A percentile compares a stretch with the other conserved stretches of the same genome.
phyloP scores from a whole-genome alignment of 2,797 vertebrate genomes.

The Fistularia commersonii region DNA sequence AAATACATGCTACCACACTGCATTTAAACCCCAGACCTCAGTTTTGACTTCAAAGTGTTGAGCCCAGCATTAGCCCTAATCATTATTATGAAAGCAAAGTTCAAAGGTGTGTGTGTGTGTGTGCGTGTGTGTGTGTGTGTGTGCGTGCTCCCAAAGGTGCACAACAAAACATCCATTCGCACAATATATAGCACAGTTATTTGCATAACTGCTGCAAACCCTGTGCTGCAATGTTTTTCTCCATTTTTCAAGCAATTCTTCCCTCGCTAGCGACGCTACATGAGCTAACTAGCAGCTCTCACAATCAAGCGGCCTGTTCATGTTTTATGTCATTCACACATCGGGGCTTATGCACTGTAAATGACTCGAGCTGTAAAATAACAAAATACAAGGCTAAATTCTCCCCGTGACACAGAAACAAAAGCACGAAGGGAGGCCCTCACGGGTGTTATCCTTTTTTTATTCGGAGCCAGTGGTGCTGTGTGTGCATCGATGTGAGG shows the following conservation, averaged over 20 bases:
- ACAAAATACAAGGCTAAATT: slow-evolving; percentile 48
- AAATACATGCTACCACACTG: slow-evolving; percentile 8
- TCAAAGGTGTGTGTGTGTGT: slow-evolving; percentile 54
- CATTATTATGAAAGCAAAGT: slow-evolving; percentile 41
- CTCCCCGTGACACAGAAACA: slow-evolving; percentile 39
- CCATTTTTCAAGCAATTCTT: slow-evolving; percentile 38
- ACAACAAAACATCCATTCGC: slow-evolving; percentile 17
- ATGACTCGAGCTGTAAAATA: slow-evolving; percentile 48
- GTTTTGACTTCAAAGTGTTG: slow-evolving; percentile 55
- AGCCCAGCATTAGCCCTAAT: slow-evolving; percentile 48
- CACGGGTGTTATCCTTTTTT: slow-evolving; percentile 45
- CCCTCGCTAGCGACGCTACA: slow-evolving; percentile 24
- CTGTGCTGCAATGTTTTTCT: slow-evolving; percentile 31
- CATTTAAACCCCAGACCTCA: slow-evolving; percentile 26
- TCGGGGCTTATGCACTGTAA: slow-evolving; percentile 22
- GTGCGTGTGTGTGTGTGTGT: slow-evolving; percentile 21
- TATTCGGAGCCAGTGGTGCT: slow-evolving; percentile 46
- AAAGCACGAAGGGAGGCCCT: slow-evolving; percentile 45
- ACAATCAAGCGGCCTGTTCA: slow-evolving; percentile 41
- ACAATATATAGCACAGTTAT: slow-evolving; percentile 29
- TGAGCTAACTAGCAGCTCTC: slow-evolving; percentile 38
- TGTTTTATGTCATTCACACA: slow-evolving; percentile 39
- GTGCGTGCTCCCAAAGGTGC: slow-evolving; percentile 22
- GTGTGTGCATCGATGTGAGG: slow-evolving; percentile 19
- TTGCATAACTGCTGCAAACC: slow-evolving; percentile 27